Evolutionary conservation across 1,140 invertebrate species (phyloP).

Genomic region (Paraescarpia echinospica): DNA sequence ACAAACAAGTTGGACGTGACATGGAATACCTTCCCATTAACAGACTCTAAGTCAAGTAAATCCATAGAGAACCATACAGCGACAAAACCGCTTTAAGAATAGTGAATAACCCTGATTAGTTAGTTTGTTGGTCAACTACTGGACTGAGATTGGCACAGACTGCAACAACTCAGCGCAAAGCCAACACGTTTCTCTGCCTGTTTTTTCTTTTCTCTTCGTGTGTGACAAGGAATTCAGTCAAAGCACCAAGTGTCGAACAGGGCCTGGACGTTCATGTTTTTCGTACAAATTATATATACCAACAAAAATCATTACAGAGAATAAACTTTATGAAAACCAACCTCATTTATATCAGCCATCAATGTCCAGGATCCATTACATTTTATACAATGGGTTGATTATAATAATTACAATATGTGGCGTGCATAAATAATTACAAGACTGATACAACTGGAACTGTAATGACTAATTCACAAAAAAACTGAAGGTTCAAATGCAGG

Average conservation of each 20-base stretch:
- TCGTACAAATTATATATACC: background rate
- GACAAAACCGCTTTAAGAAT: background rate
- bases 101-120: too few species aligned
- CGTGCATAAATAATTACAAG: background rate
- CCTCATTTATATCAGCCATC: background rate
- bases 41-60: background rate
- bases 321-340: background rate
- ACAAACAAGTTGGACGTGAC: background rate
- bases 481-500: background rate
- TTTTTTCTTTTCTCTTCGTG: background rate
- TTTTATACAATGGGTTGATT: background rate
- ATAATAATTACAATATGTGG: background rate
- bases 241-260: background rate
- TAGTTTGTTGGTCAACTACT: too few species aligned
- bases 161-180: background rate
- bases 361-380: background rate
- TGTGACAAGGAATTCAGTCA: background rate
- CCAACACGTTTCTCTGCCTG: background rate
- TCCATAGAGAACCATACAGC: background rate
- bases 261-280: background rate
- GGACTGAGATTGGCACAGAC: background rate
- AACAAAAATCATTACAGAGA: background rate
- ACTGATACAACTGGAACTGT: background rate
- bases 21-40: background rate
- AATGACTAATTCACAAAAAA: background rate